Evolutionary conservation across 2,888 invertebrate genomes (phyloP), one percentile per base, ranked within the genome.

Genomic region (Agonum fuliginosum): DNA sequence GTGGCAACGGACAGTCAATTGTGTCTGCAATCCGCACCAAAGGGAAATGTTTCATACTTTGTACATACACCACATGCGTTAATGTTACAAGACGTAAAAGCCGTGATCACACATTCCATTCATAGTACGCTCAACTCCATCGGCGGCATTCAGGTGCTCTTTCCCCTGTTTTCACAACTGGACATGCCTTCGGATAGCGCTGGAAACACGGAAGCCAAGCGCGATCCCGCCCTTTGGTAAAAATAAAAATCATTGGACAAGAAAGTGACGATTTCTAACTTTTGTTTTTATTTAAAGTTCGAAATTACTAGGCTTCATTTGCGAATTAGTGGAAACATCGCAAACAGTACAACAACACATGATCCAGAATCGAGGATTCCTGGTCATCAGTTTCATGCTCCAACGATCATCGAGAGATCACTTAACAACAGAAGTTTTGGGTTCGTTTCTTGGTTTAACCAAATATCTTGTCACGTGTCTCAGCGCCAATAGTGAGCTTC

Each of bases 41-140:
- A 98, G 89, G 97, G 97, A 85, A 98, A 98, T 88, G 91, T 95
- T 83, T 96, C 97, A 81, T 98, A 96, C 90, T 99, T 99, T 91
- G 97, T 99, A 85, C 99, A 99, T 89, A 97, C 98, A 81, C 99
- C 99, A 73, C 99, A 99, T 88, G 99, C 99, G 81, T 93, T 99
- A 84, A 99, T 99, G 99, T 92, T 98, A 84, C 89, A 98, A 97
- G 98, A 98, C 87, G 99, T 99, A 83, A 98, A 98, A 90, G 98
- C 99, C 83, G 97, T 99, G 84, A 95, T 98, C 85, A 99, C 99
- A 79, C 97, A 98, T 90, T 98, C 98, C 85, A 98, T 99, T 89
- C 98, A 99, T 90, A 97, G 97, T 88, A 98, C 99, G 34, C 91
- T 99, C 83, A 99, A 99, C 89, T 99, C 99, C 74, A 96, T 99